These are phyloP conservation scores for Holotrichia oblita DNA, from an alignment of 1,140 invertebrate genomes.

Conservation along the genomic window DNA sequence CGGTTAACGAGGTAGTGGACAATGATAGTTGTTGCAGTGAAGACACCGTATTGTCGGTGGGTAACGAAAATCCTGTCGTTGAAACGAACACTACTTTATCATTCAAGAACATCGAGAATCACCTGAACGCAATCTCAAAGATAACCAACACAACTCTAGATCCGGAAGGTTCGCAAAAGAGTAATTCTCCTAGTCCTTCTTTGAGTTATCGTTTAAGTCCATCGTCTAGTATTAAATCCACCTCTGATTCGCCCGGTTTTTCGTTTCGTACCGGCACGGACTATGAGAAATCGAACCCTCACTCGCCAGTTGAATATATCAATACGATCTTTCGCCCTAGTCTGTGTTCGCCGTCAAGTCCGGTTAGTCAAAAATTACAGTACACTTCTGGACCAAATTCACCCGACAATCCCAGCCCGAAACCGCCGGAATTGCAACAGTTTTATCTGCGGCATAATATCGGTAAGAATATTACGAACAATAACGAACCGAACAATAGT, in stretches of 20 bases:
- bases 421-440: constrained; percentile 44
- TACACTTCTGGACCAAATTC: constrained; percentile 50
- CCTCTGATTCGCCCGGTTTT: constrained; percentile 47
- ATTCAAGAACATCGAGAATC: constrained; percentile 69
- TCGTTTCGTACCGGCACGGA: constrained; percentile 46
- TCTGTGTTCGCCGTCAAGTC: constrained; percentile 49
- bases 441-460: constrained; percentile 50
- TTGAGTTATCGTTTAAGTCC: constrained; percentile 55
- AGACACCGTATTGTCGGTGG: constrained; percentile 73
- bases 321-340: constrained; percentile 45
- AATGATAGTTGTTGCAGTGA: constrained; percentile 71
- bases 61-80: constrained; percentile 66
- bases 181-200: constrained; percentile 48
- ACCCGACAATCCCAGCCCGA: constrained; percentile 48
- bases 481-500: constrained; percentile 69
- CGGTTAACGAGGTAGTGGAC: constrained; percentile 46
- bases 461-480: constrained; percentile 57
- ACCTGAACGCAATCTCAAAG: constrained; percentile 68
- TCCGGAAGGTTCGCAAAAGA: constrained; percentile 43
- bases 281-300: constrained; percentile 48
- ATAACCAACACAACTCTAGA: constrained; percentile 61
- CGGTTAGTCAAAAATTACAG: constrained; percentile 39
- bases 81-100: constrained; percentile 57
- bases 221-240: constrained; percentile 52
- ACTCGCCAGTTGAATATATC: constrained; percentile 45